phyloP scores from a whole-genome alignment of 2,888 invertebrate genomes.

The Drosophila aldrichi region DNA sequence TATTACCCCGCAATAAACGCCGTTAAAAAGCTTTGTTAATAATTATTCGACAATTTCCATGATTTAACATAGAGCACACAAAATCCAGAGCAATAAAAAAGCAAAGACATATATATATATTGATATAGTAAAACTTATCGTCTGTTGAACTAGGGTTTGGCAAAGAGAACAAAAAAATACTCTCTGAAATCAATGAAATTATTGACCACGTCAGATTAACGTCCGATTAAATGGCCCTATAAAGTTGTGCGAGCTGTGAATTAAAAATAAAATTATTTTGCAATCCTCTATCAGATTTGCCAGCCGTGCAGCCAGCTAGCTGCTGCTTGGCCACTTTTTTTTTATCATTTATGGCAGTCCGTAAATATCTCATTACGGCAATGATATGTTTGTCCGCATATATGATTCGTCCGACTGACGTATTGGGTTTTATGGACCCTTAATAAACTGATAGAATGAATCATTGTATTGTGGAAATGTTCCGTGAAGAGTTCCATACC shows the following conservation, averaged over 20 bases:
- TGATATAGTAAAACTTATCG: conserved; percentile 22
- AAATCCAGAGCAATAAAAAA: conserved; percentile 35
- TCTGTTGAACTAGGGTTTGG: conserved; percentile 20
- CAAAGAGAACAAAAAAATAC: background rate
- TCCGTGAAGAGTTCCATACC: background rate
- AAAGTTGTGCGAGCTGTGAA: background rate
- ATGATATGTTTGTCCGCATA: background rate
- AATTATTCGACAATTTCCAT: conserved; percentile 19
- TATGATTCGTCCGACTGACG: conserved; percentile 12
- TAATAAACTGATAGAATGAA: conserved; percentile 23
- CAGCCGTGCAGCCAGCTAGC: background rate
- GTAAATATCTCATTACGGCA: conserved; percentile 10
- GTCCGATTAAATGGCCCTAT: background rate
- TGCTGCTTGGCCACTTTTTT: conserved; percentile 4
- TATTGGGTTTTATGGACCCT: conserved; percentile 27
- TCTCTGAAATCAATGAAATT: background rate
- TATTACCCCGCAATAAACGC: conserved; percentile 2
- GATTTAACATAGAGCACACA: background rate
- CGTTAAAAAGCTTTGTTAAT: conserved; percentile 7
- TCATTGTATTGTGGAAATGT: conserved; percentile 26
- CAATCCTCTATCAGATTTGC: background rate
- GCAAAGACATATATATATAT: conserved; percentile 5
- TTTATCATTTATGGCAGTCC: conserved; percentile 24
- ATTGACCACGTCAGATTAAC: background rate
- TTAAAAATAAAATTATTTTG: background rate